phyloP scores from a whole-genome alignment of 2,113 vertebrate species.

The Struthio camelus region DNA sequence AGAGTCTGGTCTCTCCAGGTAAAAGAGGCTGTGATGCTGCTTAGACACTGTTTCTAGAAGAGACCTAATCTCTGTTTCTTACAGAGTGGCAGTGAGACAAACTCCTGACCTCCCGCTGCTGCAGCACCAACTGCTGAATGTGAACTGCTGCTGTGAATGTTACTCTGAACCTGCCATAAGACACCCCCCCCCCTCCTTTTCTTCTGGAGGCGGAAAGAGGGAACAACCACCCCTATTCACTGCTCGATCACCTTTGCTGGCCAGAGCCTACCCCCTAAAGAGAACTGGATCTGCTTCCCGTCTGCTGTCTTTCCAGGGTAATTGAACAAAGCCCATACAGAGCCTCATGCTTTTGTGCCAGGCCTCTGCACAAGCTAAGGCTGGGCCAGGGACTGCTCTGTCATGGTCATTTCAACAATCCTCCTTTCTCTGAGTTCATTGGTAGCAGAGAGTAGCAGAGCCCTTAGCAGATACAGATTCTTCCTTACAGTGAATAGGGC shows the following conservation, averaged over 20 bases:
- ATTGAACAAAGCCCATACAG: background rate
- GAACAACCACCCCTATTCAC: background rate
- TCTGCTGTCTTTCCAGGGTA: background rate
- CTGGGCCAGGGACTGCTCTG: background rate
- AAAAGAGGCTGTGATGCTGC: background rate
- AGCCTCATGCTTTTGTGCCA: background rate
- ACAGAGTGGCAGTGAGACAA: constrained; percentile 52
- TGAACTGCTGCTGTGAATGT: background rate
- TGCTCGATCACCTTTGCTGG: background rate
- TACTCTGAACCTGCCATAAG: background rate
- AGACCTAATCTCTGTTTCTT: background rate
- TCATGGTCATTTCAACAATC: background rate
- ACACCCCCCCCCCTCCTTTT: background rate
- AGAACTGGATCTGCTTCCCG: background rate
- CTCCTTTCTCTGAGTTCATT: background rate
- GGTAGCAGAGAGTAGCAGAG: background rate
- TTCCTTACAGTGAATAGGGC: background rate
- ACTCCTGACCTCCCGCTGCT: constrained; percentile 22
- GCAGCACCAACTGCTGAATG: background rate
- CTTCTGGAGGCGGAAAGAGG: background rate
- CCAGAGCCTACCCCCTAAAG: background rate
- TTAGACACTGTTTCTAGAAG: background rate
- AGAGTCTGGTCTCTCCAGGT: background rate
- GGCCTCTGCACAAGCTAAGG: background rate
- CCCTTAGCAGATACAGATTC: background rate